Evolutionary conservation across 2,888 invertebrate genomes (phyloP), one percentile per base, ranked within the genome.

Genomic region (Leptinotarsa rubiginosa): DNA sequence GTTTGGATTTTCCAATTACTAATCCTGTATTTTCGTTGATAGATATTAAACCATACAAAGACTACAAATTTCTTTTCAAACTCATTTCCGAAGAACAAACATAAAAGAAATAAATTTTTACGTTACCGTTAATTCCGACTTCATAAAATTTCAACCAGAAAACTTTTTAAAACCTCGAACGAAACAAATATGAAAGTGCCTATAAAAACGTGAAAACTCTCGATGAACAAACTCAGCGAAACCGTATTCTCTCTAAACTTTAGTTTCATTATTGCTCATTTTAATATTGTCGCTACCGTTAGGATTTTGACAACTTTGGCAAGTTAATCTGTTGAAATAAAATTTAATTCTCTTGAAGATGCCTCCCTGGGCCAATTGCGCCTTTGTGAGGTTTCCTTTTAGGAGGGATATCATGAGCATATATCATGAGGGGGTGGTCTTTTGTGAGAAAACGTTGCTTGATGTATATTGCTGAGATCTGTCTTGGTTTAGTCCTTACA

Each of bases 241-340:
- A 76, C 75, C 77, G 72, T 76, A 79, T 79, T 72, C 69, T 47
- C 72, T 72, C 71, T 69, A 67, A 70, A 70, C 78, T 75, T 80
- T 77, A 76, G 76, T 72, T 72, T 73, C 75, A 76, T 75, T 78
- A 79, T 78, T 69, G 80, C 74, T 62, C 68, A 75, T 79, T 80
- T 80, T 80, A 80, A 76, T 76, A 75, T 75, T 62, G 75, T 73
- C 81, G 76, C 78, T 71, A 76, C 80, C 65, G 82, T 82, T 82
- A 82, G 80, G 81, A 83, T 83, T 82, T 81, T 82, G 83, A 83
- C 82, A 82, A 83, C 80, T 82, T 81, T 77, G 78, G 81, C 79
- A 80, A 83, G 81, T 83, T 83, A 83, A 83, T 82, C 82, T 80
- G 79, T 79, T 70, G 81, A 82, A 82, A 83, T 83, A 83, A 83